Base-by-base conservation (phyloP, 2,888 invertebrate genomes). In the Lithosia quadra region DNA sequence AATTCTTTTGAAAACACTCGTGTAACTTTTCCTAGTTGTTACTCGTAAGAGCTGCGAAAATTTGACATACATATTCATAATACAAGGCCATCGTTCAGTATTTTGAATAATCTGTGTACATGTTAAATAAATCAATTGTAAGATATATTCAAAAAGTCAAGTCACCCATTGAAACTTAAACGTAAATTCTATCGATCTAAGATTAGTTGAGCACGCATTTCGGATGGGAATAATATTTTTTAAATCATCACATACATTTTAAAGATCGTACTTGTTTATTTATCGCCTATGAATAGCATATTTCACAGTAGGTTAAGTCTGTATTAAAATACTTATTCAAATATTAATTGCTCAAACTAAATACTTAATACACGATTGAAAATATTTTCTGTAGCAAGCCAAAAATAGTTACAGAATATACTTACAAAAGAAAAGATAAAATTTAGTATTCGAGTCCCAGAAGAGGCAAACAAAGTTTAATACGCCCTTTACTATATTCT, bases 1-100 rank as follows among this genome's bases (percentile, higher is more conserved):
- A 65, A 65, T 61, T 61, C 28, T 56, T 65, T 68, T 56, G 28
- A 24, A 67, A 67, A 49, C 57, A 69, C 34, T 55, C 59, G 56
- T 58, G 56, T 59, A 56, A 43, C 56, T 43, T 60, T 49, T 53
- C n/a, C 49, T n/a, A 33, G 56, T 39, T 60, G 33, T 64, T 68
- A 64, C 60, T 56, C 2, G 24, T 59, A n/a, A 24, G 28, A 62
- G n/a, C 43, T 49, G n/a, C 11, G 49, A 49, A 49, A n/a, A 56
- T 64, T 39, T 64, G 64, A 56, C 24, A 64, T 24, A 57, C 15
- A 57, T 55, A 57, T 57, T 64, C 15, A 36, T 34, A 36, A 21
- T 63, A 33, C 33, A 55, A 63, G n/a, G 33, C 24, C 28, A 28
- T 63, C 8, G 53, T 34, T 34, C 4, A 63, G 4, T 63, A 15